phyloP scores from a whole-genome alignment of 2,797 vertebrate genomes.

The Melanotaenia pygmaea region DNA sequence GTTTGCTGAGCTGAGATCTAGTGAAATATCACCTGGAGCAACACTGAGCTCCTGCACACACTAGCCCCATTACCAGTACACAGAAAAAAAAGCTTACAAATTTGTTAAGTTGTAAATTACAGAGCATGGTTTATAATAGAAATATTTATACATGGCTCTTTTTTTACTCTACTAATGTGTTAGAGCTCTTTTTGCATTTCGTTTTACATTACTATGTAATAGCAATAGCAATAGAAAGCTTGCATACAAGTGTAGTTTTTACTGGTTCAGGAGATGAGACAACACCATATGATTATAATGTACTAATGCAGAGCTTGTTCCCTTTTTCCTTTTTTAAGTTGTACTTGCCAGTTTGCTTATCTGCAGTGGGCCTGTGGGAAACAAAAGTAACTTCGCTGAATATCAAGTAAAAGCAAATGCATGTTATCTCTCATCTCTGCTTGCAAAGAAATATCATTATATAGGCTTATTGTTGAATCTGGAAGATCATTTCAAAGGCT shows the following conservation, averaged over 20 bases:
- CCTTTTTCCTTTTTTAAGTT: slow-evolving; percentile 18
- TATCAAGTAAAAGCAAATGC: slow-evolving; percentile 41
- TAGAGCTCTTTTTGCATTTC: neutral
- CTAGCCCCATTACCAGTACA: neutral
- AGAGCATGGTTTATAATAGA: neutral
- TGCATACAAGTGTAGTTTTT: neutral
- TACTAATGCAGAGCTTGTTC: slow-evolving; percentile 27
- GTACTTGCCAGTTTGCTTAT: slow-evolving; percentile 39
- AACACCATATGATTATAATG: slow-evolving; percentile 7
- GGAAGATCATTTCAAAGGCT: slow-evolving; percentile 27
- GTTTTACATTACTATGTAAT: neutral
- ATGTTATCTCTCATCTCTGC: slow-evolving; percentile 30
- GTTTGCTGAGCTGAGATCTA: neutral
- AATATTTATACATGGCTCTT: neutral
- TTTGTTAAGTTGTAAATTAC: neutral
- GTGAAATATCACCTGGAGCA: neutral
- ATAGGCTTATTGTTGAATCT: slow-evolving; percentile 34
- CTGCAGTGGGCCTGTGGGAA: slow-evolving; percentile 31
- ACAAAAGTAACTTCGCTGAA: slow-evolving; percentile 38
- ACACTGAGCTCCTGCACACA: neutral
- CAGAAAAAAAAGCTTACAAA: neutral
- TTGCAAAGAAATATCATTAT: slow-evolving; percentile 20
- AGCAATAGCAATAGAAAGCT: neutral
- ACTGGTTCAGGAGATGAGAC: neutral
- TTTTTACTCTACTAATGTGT: neutral